Base-by-base conservation (phyloP, 2,113 vertebrate species). In the Grallaria varia region DNA sequence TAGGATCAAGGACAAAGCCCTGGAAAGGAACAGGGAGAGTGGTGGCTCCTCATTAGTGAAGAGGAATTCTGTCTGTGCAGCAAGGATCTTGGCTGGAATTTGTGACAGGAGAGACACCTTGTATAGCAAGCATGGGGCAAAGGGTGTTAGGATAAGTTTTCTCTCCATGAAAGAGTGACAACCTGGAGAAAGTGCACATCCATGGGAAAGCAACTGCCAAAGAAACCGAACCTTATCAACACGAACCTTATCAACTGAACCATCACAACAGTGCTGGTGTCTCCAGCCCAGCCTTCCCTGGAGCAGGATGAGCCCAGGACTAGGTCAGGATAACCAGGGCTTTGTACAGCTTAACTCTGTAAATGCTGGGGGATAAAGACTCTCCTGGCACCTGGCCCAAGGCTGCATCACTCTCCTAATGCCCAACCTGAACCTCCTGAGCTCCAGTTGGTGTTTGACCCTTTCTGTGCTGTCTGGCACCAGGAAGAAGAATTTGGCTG, bases 131-230 rank as follows among this genome's bases (percentile, higher is more conserved):
- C 21, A 19, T 58, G 49, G 4, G 68, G 30, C 11, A 87, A 64
- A 33, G 33, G 33, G 9, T 60, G 37, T 52, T 60, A 27, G 62
- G 13, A 9, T 44, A 47, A 44, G 16, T 68, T 49, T 69, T 22
- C 6, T 14, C 20, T 64, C 25, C 1, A 0, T 22, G 39, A n/a
- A 25, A 13, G 15, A 37, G 33, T 20, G 13, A n/a, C n/a, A 52
- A 4, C 44, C 44, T 35, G 82, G 33, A 60, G 19, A 62, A 49
- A 33, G 12, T 16, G 16, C 6, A 37, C 18, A 45, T 68, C 39
- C 27, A 20, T 3, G 49, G 49, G 63, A 68, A 73, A 69, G 73
- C 12, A 91, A 2, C 33, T 35, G 58, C 20, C 33, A 59, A 8
- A 76, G 58, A 80, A 76, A 62, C 12, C 3, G 18, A 8, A 20